Evolutionary conservation across 2,797 vertebrate genomes (phyloP), one percentile per base, ranked within the genome.

Genomic region (Valencia hispanica): DNA sequence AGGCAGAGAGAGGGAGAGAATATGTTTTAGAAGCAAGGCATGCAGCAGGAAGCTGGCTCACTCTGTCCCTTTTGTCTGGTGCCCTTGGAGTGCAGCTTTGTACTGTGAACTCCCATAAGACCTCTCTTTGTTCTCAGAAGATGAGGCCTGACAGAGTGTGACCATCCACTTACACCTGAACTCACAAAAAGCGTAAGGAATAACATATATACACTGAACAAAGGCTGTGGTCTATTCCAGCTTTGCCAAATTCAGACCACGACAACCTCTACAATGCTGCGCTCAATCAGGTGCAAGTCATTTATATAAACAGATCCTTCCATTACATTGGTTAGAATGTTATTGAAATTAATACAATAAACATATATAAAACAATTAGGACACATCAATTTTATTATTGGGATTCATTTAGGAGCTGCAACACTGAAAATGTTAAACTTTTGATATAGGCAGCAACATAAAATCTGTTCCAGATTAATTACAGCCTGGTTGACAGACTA

Each of bases 1-100:
- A 78, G 66, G 68, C 20, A 43, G 30, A 4, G 55, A 85, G 84
- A 71, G 78, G 72, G 74, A 25, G 48, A 75, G 73, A 73, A 77
- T 0, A 55, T 53, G 74, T 83, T 78, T 81, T 41, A 61, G 57
- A 25, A 47, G 74, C 84, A 78, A 83, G 27, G 70, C 80, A 69
- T 65, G 27, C 75, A 80, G 84, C 76, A 61, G 79, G 85, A 84
- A 85, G 77, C 69, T 71, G 79, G 72, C 59, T 61, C 41, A 55
- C 30, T 75, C 66, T 87, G 80, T 91, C 85, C 36, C 22, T n/a
- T 84, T 92, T 91, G 91, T 91, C 88, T 83, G 63, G 81, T 91
- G 90, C 85, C 92, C 93, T 94, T 94, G 88, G 87, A 91, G 79
- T 80, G 80, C 75, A 83, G 88, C 86, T 91, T 85, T 86, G 75